These are phyloP conservation scores for Psephotus haematonotus DNA, from an alignment of 2,113 vertebrate genomes.

Conservation along the genomic window DNA sequence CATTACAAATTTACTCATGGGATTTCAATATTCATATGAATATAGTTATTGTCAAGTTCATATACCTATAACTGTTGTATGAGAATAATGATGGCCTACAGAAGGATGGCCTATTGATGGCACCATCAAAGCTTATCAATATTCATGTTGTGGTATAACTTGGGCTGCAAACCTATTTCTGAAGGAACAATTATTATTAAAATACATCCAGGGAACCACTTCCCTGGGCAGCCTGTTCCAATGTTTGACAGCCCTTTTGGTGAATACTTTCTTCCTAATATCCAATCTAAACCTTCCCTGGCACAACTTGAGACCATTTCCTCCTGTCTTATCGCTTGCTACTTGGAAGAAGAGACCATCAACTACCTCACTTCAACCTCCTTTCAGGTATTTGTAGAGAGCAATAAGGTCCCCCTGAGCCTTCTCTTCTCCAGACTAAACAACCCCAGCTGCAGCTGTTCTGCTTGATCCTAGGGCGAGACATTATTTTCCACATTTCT, in stretches of 20 bases:
- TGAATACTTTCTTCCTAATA: background rate
- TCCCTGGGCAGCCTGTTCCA: background rate
- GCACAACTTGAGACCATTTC: background rate
- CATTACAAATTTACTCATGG: background rate
- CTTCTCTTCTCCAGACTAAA: background rate
- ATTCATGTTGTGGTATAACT: background rate
- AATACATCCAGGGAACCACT: background rate
- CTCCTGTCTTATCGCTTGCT: background rate
- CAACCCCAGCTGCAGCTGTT: background rate
- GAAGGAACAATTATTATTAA: background rate
- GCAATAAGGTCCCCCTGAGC: background rate
- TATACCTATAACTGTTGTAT: background rate
- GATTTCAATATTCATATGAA: background rate
- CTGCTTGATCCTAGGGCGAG: background rate
- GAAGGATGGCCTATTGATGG: background rate
- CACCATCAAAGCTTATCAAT: background rate
- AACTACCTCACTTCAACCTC: background rate
- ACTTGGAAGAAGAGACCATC: background rate
- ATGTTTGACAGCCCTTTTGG: background rate
- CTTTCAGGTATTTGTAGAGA: background rate
- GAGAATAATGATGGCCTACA: background rate
- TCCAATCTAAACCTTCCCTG: background rate
- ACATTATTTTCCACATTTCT: background rate
- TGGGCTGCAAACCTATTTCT: background rate
- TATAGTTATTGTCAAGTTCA: background rate